Evolutionary conservation across 2,888 invertebrate species (phyloP), one percentile per base, ranked within the genome.

Genomic region (Pimpla rufipes): DNA sequence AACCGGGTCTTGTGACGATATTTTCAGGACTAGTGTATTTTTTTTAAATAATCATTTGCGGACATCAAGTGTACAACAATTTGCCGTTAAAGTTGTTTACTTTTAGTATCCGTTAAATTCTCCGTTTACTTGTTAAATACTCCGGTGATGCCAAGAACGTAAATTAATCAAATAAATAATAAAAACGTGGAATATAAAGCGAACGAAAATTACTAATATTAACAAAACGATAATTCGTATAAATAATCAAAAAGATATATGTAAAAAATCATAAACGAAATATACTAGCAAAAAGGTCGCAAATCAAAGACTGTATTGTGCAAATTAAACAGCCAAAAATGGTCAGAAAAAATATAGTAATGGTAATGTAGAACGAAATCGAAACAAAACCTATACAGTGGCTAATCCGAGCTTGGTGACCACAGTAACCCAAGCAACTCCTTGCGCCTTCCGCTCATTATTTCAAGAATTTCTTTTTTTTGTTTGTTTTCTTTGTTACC

Each of bases 361-460:
- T 74, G 21, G 64, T 84, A 55, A 75, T 42, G 62, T 62, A 64
- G 74, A 80, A 74, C 16, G 68, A 82, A 85, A 86, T 42, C 74
- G 79, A 87, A 87, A 78, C 45, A 70, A 88, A 89, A 89, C 89
- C 90, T 89, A 87, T 88, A 89, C 88, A 88, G 85, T 89, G 89
- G 88, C 90, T 93, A 91, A 91, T 91, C 86, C 88, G 91, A 93
- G 91, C 91, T 92, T 91, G 91, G 90, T 90, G 93, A 93, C 93
- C 93, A 93, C 93, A 93, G 90, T 93, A 93, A 93, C 93, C 91
- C 91, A 89, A 90, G 90, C 89, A 88, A 91, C 89, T 91, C 90
- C 90, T 78, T 71, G 57, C 71, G 74, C 59, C 70, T 85, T 73
- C 64, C 57, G 70, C 68, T 80, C 79, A 76, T 83, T 52, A 55